Evolutionary conservation across 2,888 invertebrate species (phyloP), one percentile per base, ranked within the genome.

Genomic region (Lymantria monacha): DNA sequence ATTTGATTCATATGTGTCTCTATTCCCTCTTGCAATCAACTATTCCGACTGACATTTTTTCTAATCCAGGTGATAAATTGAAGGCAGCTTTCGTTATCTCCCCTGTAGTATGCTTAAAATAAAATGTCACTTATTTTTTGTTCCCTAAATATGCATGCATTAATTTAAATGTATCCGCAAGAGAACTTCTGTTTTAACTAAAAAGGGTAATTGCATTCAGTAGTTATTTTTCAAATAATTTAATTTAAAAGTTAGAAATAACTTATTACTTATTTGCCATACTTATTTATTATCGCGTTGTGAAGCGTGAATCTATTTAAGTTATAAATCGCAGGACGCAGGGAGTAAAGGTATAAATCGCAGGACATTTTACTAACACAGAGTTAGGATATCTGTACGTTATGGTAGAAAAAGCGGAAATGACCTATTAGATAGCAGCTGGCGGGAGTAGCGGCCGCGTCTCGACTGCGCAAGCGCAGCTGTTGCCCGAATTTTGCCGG

Each of bases 401-500:
- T 63, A 66, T 68, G 69, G 74, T 68, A 74, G 70, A 74, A 77
- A 73, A 76, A 85, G 70, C 85, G 90, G 90, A 91, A 87, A 81
- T 84, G 77, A 80, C 78, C 87, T 86, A 90, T 90, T 88, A 88
- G 83, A 80, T 73, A 81, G 80, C 84, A 80, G 81, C 76, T 80
- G 83, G 79, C 77, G 72, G n/a, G 38, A 12, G n/a, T 72, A 72
- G 61, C 46, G 43, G 44, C 48, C 52, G 48, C 36, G 52, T 48
- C 33, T 46, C 43, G 46, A 3, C 49, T 42, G 79, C 76, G 80
- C 81, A 64, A 67, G 79, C 79, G 79, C 89, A 89, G 89, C 90
- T 88, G 90, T 83, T 75, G 75, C 67, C 85, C 87, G 82, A 88
- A 89, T 82, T 88, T 87, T 81, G 83, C 81, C 78, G 83, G 79